Evolutionary conservation across 2,113 vertebrate genomes (phyloP), one percentile per base, ranked within the genome.

Genomic region (Meles meles): DNA sequence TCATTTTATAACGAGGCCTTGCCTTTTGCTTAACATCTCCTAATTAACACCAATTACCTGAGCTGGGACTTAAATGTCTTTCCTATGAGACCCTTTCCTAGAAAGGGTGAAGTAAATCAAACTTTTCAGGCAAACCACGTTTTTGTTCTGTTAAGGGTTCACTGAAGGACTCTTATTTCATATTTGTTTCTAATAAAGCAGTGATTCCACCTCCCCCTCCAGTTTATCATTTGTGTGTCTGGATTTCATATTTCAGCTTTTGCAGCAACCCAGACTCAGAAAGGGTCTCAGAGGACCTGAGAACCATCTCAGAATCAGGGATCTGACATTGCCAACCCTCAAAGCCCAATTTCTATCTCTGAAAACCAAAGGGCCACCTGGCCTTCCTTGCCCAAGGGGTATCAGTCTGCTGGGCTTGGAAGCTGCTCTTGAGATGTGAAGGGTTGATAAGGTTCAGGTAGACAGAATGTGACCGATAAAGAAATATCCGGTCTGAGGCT

Each of bases 261-360:
- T 37, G 34, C 20, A 6, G 42, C 20, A 0, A 61, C 21, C 20
- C 1, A 6, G 9, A 8, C 74, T 80, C 2, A 25, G 0, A 14
- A 84, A 82, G 55, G 34, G 63, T 76, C 95, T 23, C 74, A 4
- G 57, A 74, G 77, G n/a, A 39, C 25, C 55, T 14, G 13, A n/a
- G 97, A 29, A 13, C 47, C 69, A 84, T 18, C 5, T 49, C 31
- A n/a, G 76, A 23, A 3, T 21, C 29, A 7, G 71, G 23, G 5
- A 29, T 6, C 76, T 39, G 95, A 10, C 2, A 2, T 34, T 2
- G 0, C 65, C 71, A 11, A 65, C 29, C 20, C 29, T 13, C 6
- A 2, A 61, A 57, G 23, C 86, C 21, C 21, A 1, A 10, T 37
- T 76, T 47, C 47, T 91, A 7, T 92, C 15, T 85, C 81, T 72